Base-by-base conservation (phyloP, 2,888 invertebrate species). In the Caenorhabditis zanzibari region DNA sequence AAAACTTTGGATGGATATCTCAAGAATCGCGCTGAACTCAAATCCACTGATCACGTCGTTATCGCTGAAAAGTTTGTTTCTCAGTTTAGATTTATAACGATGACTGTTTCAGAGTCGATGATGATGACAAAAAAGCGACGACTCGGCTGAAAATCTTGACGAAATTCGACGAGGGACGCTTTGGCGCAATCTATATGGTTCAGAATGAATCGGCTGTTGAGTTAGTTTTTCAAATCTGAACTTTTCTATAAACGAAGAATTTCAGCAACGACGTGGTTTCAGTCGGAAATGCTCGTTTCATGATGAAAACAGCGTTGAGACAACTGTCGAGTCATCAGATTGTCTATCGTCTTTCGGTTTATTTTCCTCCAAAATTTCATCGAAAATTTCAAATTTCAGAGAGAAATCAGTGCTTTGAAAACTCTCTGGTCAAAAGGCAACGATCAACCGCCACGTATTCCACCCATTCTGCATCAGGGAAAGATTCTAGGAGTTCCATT, bases 111-210 rank as follows among this genome's bases (percentile, higher is more conserved):
- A 80, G 74, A 47, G 35, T 71, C 5, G 64, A 68, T 16, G 80
- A 71, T 19, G 75, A 83, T 12, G 75, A 80, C 26, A 75, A 75
- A 16, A 83, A 80, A 26, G 32, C 61, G 28, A 74, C 83, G 24
- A 71, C 58, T 47, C 83, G 80, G n/a, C 26, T 80, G 52, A 83
- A 80, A 66, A 71, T 83, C 26, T 35, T 83, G 22, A 80, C 79
- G 2, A 83, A 83, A 26, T 83, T 47, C 28, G 83, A 83, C 32
- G 83, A 83, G 19, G 83, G 83, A 38, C 71, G 83, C 22, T 83
- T 83, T 44, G 74, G 38, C 9, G 83, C 75, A 1, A 75, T 83
- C 68, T 83, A 83, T 26, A 69, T 83, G 61, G 83, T 83, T 19
- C 68, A 74, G 19, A 74, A 64, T 16, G 80, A 80, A 28, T 61